Percentiles rank a stretch among this genome's conserved stretches.
phyloP scores from a whole-genome alignment of 2,888 invertebrate species.

The Adineta ricciae region DNA sequence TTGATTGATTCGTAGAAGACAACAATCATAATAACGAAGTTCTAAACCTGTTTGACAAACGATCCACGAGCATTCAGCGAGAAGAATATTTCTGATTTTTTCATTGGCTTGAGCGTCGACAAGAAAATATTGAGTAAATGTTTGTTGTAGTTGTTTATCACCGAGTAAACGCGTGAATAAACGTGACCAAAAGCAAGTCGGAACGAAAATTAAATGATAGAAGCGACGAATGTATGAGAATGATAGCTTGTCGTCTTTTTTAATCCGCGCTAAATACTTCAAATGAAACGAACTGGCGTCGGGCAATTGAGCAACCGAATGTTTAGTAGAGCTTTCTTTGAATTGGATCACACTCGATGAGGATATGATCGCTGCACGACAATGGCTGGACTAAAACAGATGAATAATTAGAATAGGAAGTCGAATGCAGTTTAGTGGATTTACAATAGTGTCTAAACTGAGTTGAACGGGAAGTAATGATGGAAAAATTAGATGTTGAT shows the following conservation, averaged over 20 bases:
- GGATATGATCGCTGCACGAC: neutral
- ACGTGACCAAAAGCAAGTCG: slow-evolving; percentile 15
- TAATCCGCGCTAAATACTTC: neutral
- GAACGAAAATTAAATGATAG: neutral
- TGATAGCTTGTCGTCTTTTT: neutral
- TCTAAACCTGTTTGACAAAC: slow-evolving; percentile 60
- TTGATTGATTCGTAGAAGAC: slow-evolving; percentile 72
- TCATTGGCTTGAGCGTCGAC: neutral
- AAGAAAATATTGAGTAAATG: neutral
- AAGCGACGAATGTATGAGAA: neutral
- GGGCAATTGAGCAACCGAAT: neutral
- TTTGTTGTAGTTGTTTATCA: neutral
- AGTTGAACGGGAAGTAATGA: slow-evolving; percentile 71
- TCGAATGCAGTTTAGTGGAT: neutral
- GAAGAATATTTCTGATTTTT: neutral
- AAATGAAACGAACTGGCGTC: neutral
- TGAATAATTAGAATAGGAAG: neutral
- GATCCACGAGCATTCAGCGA: neutral
- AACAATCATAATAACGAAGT: slow-evolving; percentile 68
- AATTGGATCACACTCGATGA: neutral
- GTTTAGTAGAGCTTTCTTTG: neutral
- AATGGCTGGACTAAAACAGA: neutral
- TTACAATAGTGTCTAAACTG: slow-evolving; percentile 21
- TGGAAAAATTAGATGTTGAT: slow-evolving; percentile 75
- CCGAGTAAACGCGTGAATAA: neutral